These are phyloP conservation scores for Zootoca vivipara DNA, from an alignment of 2,113 vertebrate species.

Conservation along the genomic window DNA sequence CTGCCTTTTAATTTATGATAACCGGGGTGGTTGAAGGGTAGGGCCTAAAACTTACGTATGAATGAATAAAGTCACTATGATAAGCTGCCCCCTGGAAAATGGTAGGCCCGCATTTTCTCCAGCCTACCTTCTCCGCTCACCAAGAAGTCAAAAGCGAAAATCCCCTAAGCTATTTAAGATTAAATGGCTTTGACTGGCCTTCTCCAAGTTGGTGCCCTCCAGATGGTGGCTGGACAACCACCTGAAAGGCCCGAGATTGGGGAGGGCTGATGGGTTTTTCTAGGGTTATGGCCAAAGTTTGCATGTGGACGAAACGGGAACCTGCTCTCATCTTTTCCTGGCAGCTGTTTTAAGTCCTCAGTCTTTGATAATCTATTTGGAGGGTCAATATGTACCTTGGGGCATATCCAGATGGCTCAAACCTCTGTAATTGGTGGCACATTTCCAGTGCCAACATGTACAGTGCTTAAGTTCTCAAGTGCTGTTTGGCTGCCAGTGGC, in stretches of 20 bases:
- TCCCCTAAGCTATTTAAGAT: not conserved
- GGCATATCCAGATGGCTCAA: not conserved
- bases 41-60: not conserved
- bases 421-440: not conserved
- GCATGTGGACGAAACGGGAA: not conserved
- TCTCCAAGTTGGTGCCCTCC: not conserved
- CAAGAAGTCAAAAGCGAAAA: not conserved
- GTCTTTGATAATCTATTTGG: not conserved
- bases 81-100: not conserved
- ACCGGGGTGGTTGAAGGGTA: not conserved
- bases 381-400: not conserved
- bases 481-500: not conserved
- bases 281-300: not conserved
- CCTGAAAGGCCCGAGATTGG: not conserved
- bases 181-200: not conserved
- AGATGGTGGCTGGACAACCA: not conserved
- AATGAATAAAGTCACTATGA: not conserved
- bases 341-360: not conserved
- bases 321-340: not conserved
- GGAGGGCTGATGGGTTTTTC: not conserved
- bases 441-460: not conserved
- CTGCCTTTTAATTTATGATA: not conserved
- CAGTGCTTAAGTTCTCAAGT: not conserved
- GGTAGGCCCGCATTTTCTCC: not conserved
- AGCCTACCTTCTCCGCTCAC: not conserved